phyloP scores from a whole-genome alignment of 2,888 invertebrate species.

The Dolomedes plantarius region DNA sequence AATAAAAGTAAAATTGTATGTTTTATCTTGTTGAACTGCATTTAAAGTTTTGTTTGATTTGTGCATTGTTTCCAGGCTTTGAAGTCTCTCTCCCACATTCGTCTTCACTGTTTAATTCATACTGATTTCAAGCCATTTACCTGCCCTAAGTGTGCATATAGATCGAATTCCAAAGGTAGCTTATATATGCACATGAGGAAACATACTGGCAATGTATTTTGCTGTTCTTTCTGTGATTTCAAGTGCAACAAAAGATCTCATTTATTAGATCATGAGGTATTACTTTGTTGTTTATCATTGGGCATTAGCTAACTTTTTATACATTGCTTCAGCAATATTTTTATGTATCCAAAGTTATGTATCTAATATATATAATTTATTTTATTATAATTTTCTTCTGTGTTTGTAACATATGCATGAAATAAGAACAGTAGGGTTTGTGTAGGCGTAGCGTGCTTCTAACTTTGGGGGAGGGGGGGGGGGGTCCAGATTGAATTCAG shows the following conservation, averaged over 20 bases:
- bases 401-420: too few species aligned
- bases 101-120: constrained; percentile 61
- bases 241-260: constrained; percentile 44
- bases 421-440: too few species aligned
- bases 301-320: too few species aligned
- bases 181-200: constrained; percentile 66
- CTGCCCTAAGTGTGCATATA: constrained; percentile 61
- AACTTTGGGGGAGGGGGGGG: too few species aligned
- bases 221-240: constrained; percentile 52
- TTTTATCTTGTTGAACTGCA: too few species aligned
- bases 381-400: too few species aligned
- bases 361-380: too few species aligned
- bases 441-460: too few species aligned
- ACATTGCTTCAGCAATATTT: too few species aligned
- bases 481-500: too few species aligned
- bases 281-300: background rate
- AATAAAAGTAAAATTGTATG: too few species aligned
- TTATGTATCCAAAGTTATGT: too few species aligned
- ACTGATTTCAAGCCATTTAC: constrained; percentile 65
- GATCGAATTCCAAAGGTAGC: constrained; percentile 44
- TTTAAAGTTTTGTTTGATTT: background rate
- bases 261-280: constrained; percentile 67
- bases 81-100: constrained; percentile 45
- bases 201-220: constrained; percentile 64
- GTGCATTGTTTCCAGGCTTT: constrained; percentile 26